These are phyloP conservation scores for Halyomorpha halys DNA, from an alignment of 1,140 invertebrate genomes.

Conservation along the genomic window DNA sequence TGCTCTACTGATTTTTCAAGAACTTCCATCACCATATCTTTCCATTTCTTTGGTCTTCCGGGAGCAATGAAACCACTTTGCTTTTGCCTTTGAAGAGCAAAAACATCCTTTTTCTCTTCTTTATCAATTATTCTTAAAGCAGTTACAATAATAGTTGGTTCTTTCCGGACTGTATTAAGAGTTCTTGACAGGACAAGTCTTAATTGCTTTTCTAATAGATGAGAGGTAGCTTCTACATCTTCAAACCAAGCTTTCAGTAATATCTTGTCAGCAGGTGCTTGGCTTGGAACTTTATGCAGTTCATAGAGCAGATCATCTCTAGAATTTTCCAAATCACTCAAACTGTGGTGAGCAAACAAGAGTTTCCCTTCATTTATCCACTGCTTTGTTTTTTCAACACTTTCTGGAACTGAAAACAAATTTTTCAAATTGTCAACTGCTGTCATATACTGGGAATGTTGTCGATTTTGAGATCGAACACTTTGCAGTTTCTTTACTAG, in stretches of 20 bases:
- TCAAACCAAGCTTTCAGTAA: slow-evolving; percentile 92
- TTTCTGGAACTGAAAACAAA: slow-evolving; percentile 95
- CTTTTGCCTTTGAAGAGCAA: slow-evolving; percentile 63
- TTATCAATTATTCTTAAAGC: slow-evolving; percentile 91
- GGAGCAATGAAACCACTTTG: slow-evolving; percentile 84
- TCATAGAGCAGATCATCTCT: slow-evolving; percentile 91
- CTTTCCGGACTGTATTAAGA: slow-evolving; percentile 85
- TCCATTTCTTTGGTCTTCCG: slow-evolving; percentile 87
- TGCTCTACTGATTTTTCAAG: slow-evolving; percentile 74
- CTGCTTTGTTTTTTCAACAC: slow-evolving; percentile 85
- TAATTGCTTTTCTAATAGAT: slow-evolving; percentile 83
- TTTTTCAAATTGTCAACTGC: slow-evolving; percentile 97
- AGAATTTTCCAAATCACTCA: slow-evolving; percentile 92
- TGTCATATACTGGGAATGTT: slow-evolving; percentile 90
- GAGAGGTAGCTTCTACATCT: slow-evolving; percentile 84
- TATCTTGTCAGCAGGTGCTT: slow-evolving; percentile 78
- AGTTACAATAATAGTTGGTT: slow-evolving; percentile 92
- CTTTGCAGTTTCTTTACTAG: slow-evolving; percentile 68
- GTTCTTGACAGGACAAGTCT: slow-evolving; percentile 80
- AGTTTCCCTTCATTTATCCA: slow-evolving; percentile 93
- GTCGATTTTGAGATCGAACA: slow-evolving; percentile 84
- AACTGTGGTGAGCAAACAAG: slow-evolving; percentile 65
- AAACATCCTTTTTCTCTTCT: slow-evolving; percentile 84
- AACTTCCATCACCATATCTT: slow-evolving; percentile 72
- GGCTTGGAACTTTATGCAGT: slow-evolving; percentile 84